phyloP scores from a whole-genome alignment of 2,888 invertebrate species.

The Dryobota labecula region DNA sequence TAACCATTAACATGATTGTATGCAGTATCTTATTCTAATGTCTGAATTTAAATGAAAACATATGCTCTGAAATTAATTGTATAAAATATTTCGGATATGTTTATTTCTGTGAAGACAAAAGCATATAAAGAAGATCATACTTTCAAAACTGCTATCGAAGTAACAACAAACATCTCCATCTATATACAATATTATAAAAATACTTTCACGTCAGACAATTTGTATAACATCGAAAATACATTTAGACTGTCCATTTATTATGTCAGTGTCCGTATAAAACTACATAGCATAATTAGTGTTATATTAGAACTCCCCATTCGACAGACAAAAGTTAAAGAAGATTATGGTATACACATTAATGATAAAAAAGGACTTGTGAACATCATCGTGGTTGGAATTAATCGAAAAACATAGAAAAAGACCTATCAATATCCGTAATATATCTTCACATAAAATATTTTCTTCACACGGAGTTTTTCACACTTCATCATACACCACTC shows the following conservation, averaged over 20 bases:
- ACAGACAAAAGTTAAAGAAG: conserved; percentile 37
- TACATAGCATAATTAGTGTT: conserved; percentile 62
- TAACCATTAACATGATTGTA: neutral
- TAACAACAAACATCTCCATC: conserved; percentile 70
- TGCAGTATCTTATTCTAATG: neutral
- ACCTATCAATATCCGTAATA: conserved; percentile 29
- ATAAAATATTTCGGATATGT: conserved; percentile 42
- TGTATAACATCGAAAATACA: conserved; percentile 88
- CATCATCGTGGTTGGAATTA: conserved; percentile 50
- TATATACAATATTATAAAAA: conserved; percentile 84
- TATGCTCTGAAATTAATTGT: conserved; percentile 6
- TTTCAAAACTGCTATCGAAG: conserved; percentile 63
- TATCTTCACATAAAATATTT: conserved; percentile 49
- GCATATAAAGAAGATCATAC: conserved; percentile 53
- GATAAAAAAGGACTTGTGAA: conserved; percentile 41
- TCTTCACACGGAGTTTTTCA: conserved; percentile 35
- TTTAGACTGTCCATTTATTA: conserved; percentile 68
- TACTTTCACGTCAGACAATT: conserved; percentile 82
- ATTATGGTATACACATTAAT: conserved; percentile 51
- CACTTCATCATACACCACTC: conserved; percentile 38
- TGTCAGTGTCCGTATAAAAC: conserved; percentile 74
- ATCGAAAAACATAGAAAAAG: conserved; percentile 49
- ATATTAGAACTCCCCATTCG: conserved; percentile 43
- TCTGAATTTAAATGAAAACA: neutral
- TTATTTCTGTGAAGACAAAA: conserved; percentile 36